phyloP scores from a whole-genome alignment of 2,113 vertebrate species.

The Strix aluco region DNA sequence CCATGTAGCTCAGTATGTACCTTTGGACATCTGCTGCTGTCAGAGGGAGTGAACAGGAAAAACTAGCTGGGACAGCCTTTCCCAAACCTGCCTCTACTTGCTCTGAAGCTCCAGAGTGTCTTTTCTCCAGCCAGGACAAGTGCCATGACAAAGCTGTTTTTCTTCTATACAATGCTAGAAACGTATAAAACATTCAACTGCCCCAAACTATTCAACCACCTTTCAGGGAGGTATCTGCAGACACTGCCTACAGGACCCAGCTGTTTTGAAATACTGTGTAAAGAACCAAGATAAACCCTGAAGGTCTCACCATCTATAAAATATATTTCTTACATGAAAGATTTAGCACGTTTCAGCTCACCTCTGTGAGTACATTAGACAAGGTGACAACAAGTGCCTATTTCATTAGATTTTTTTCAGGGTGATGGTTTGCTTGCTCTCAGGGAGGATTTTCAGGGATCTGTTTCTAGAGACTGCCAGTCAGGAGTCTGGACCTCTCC shows the following conservation, averaged over 20 bases:
- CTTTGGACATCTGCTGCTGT: not conserved
- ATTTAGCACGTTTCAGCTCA: not conserved
- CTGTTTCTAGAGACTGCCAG: not conserved
- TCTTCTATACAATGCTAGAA: not conserved
- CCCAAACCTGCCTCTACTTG: not conserved
- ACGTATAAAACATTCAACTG: not conserved
- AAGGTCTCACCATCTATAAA: not conserved
- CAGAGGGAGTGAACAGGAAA: not conserved
- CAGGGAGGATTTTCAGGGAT: not conserved
- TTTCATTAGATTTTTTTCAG: not conserved
- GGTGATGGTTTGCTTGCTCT: not conserved
- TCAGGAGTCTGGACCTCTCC: not conserved
- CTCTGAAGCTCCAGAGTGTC: not conserved
- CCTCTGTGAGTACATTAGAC: not conserved
- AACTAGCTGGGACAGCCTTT: not conserved
- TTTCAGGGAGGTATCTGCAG: not conserved
- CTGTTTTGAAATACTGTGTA: fast-evolving
- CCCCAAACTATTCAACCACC: not conserved
- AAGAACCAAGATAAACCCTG: not conserved
- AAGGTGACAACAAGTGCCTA: not conserved
- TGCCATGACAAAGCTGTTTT: not conserved
- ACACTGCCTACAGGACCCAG: not conserved
- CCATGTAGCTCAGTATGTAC: not conserved
- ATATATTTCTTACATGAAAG: not conserved
- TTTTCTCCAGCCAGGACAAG: not conserved